Evolutionary conservation across 2,888 invertebrate genomes (phyloP), one percentile per base, ranked within the genome.

Genomic region (Noctua janthina): DNA sequence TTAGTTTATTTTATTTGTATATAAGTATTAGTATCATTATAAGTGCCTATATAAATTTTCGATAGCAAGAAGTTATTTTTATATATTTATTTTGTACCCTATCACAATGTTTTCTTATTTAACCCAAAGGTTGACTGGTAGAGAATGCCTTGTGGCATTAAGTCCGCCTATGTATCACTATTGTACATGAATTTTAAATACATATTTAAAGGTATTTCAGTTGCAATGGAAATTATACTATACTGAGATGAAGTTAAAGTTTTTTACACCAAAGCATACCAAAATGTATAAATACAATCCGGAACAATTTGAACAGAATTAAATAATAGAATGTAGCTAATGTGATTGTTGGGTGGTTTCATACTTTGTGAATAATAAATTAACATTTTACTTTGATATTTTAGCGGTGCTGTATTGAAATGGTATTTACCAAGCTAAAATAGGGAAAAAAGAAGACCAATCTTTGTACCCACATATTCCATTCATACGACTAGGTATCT

Each of bases 261-360:
- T 71, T 17, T 1, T 23, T 49, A 77, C 70, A n/a, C 15, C 5
- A 35, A n/a, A 59, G 10, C 23, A 43, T 8, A 1, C 1, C n/a
- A 20, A 49, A 49, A 13, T 76, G 35, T 46, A 56, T 35, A 23
- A 6, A 68, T n/a, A 11, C 2, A n/a, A n/a, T 11, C 5, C 13
- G 15, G 11, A 56, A 83, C 54, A 39, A 46, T 15, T 54, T 64
- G 1, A 43, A 64, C 59, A 35, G 20, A 73, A 73, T 78, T 51
- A 51, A 74, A 66, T 78, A 46, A 29, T 70, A 70, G 4, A 69
- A n/a, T 78, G 39, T 39, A 46, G 80, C 43, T 64, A 59, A 64
- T 69, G 35, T 56, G 49, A 68, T 67, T 59, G 56, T 69, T 51
- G 15, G 3, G 15, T 51, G 56, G n/a, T 39, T 70, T n/a, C n/a